phyloP scores from a whole-genome alignment of 2,113 vertebrate species.

The Cephalophus harveyi region DNA sequence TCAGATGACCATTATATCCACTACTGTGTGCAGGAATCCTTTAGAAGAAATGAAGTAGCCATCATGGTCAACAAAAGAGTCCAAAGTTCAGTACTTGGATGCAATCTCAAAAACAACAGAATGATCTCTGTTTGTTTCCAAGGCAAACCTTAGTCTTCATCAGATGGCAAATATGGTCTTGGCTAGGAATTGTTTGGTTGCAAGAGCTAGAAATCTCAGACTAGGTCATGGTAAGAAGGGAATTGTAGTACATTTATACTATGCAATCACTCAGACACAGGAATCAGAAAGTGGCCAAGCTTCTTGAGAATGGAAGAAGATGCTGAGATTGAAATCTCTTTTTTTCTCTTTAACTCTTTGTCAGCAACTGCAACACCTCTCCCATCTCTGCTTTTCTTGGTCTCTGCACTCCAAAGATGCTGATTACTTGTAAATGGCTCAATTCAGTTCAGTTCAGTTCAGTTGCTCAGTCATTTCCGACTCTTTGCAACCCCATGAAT shows the following conservation, averaged over 20 bases:
- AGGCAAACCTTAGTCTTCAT: not conserved
- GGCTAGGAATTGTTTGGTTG: not conserved
- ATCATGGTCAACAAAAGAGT: not conserved
- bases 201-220: not conserved
- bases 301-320: not conserved
- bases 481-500: too few relatives aligned
- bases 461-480: too few relatives aligned
- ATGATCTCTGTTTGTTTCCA: not conserved
- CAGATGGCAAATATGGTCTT: not conserved
- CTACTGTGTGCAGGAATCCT: not conserved
- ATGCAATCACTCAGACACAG: not conserved
- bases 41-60: not conserved
- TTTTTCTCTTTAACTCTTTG: not conserved
- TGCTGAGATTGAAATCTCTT: not conserved
- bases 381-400: not conserved
- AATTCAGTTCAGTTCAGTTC: too few relatives aligned
- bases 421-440: not conserved
- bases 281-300: not conserved
- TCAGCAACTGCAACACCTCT: not conserved
- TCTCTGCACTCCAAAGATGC: not conserved
- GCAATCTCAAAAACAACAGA: not conserved
- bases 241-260: not conserved
- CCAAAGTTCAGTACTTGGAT: not conserved
- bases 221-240: not conserved
- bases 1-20: not conserved